phyloP scores from a whole-genome alignment of 2,113 vertebrate species.

The Onychostruthus taczanowskii region DNA sequence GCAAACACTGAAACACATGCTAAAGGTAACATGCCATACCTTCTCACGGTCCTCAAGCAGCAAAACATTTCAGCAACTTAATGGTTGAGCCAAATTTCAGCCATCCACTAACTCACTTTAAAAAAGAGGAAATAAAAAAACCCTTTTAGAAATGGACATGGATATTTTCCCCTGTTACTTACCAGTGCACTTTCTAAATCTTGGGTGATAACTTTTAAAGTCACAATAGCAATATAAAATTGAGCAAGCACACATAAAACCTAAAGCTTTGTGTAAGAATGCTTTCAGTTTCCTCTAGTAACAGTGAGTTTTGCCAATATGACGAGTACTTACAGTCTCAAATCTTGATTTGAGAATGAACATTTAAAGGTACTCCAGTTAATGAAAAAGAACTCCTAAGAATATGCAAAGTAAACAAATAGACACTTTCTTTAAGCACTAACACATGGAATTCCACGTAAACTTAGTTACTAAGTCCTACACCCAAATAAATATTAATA shows the following conservation, averaged over 20 bases:
- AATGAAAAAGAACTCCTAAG: background rate
- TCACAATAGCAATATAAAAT: background rate
- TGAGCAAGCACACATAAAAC: background rate
- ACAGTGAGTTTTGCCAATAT: background rate
- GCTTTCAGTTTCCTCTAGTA: background rate
- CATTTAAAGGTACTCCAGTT: background rate
- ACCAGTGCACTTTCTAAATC: background rate
- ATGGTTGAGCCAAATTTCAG: conserved; percentile 20
- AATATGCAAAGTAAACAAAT: background rate
- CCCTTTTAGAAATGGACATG: background rate
- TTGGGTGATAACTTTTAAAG: background rate
- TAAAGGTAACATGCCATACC: conserved; percentile 57
- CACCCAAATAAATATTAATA: background rate
- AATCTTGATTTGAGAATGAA: background rate
- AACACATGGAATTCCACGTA: background rate
- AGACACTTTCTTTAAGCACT: background rate
- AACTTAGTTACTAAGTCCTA: background rate
- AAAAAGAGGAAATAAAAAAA: background rate
- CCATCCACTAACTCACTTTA: conserved; percentile 54
- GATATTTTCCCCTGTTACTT: background rate
- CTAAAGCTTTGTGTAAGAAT: background rate
- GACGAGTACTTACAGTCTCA: background rate
- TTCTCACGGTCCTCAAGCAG: conserved; percentile 64
- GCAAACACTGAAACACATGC: background rate
- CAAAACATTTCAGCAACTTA: conserved; percentile 73